phyloP scores from a whole-genome alignment of 2,113 vertebrate species.

The Genyomyrus donnyi region DNA sequence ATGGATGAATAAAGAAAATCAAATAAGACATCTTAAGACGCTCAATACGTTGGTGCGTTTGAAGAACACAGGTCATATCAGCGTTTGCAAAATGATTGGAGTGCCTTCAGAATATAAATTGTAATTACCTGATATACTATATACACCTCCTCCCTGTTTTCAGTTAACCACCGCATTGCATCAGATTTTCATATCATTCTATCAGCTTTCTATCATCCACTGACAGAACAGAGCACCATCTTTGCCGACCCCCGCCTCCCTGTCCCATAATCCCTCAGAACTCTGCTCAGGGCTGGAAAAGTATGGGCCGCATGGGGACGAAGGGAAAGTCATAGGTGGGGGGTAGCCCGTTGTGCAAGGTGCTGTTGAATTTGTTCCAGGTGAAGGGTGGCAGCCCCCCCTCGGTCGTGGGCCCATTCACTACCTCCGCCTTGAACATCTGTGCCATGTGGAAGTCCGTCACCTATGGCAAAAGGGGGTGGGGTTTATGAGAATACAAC shows the following conservation, averaged over 20 bases:
- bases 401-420: conserved; percentile 75
- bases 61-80: not conserved
- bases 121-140: not conserved
- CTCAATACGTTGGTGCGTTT: not conserved
- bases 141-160: not conserved
- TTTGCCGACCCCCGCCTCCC: not conserved
- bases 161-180: not conserved
- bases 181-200: not conserved
- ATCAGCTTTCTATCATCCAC: not conserved
- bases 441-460: conserved; percentile 70
- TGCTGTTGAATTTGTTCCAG: conserved; percentile 73
- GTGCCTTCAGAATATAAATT: not conserved
- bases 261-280: not conserved
- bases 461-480: conserved; percentile 53
- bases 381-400: conserved; percentile 68
- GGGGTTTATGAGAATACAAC: not conserved
- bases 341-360: conserved; percentile 69
- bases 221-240: not conserved
- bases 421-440: conserved; percentile 61
- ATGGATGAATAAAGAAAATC: not conserved
- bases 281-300: conserved; percentile 45
- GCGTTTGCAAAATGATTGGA: not conserved
- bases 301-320: conserved; percentile 62
- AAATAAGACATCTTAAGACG: not conserved
- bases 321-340: conserved; percentile 70